phyloP scores from a whole-genome alignment of 2,888 invertebrate genomes.

The Coenonympha arcania region DNA sequence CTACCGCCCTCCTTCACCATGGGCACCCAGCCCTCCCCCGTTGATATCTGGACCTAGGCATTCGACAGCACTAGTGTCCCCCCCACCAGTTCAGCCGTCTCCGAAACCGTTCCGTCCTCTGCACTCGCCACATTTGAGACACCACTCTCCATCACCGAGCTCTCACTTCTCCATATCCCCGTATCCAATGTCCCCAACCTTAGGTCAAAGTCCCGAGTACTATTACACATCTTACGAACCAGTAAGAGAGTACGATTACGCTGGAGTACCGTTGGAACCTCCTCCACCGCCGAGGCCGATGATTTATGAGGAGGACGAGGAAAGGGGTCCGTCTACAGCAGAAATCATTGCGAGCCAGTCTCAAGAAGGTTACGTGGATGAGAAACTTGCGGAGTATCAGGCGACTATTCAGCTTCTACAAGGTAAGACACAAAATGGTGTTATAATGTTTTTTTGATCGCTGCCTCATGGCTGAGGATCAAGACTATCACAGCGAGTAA shows the following conservation, averaged over 20 bases:
- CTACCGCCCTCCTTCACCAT: conserved; percentile 83
- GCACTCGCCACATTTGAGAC: conserved; percentile 64
- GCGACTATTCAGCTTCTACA: conserved; percentile 91
- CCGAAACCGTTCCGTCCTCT: conserved; percentile 68
- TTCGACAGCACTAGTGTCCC: conserved; percentile 70
- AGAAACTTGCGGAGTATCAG: conserved; percentile 94
- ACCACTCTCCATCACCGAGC: conserved; percentile 66
- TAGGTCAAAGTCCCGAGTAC: conserved; percentile 77
- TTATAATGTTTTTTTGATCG: too few relatives aligned
- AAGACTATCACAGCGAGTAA: too few relatives aligned
- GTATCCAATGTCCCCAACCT: conserved; percentile 71
- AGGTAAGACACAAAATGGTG: conserved; percentile 83
- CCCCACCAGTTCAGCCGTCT: conserved; percentile 74
- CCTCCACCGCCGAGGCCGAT: conserved; percentile 80
- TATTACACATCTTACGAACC: conserved; percentile 74
- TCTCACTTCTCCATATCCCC: conserved; percentile 70
- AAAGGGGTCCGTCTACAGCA: conserved; percentile 88
- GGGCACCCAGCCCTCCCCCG: conserved; percentile 83
- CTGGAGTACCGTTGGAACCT: conserved; percentile 85
- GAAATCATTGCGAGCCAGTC: conserved; percentile 95
- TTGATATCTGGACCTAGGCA: conserved; percentile 77
- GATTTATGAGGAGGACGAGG: conserved; percentile 80
- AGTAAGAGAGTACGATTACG: conserved; percentile 78
- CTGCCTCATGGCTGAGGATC: too few relatives aligned
- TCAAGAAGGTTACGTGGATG: conserved; percentile 95